Conservation (phyloP, 2,113 vertebrate species). For the Ramphastos sulfuratus region DNA sequence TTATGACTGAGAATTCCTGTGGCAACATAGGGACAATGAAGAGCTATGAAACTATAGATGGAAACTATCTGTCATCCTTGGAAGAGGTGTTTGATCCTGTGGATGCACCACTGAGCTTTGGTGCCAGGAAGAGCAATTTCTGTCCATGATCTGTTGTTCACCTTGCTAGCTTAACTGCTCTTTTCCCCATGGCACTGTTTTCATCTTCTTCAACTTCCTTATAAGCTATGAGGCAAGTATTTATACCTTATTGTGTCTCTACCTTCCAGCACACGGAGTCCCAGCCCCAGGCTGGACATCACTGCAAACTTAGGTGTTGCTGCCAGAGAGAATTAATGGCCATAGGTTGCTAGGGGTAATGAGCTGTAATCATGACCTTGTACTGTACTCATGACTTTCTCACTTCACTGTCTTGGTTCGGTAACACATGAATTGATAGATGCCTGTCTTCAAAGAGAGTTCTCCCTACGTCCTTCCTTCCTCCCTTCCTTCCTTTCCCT, state of each 20-base stretch:
- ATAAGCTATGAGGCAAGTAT: not conserved
- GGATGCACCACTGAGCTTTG: not conserved
- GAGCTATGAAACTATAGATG: not conserved
- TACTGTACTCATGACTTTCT: not conserved
- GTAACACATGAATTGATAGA: not conserved
- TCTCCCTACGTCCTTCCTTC: not conserved
- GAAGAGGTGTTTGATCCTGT: not conserved
- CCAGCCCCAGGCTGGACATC: not conserved
- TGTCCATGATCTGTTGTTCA: not conserved
- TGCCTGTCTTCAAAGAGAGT: not conserved
- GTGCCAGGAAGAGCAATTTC: not conserved
- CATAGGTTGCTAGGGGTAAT: not conserved
- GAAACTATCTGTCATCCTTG: not conserved
- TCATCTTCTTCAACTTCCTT: conserved; percentile 5
- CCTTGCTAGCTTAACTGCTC: not conserved
- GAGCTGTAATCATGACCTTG: not conserved
- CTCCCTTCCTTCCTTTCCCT: not conserved
- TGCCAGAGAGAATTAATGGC: not conserved
- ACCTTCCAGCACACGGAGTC: not conserved
- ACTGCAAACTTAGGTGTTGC: not conserved
- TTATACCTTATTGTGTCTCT: not conserved
- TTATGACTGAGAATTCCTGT: not conserved
- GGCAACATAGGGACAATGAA: not conserved
- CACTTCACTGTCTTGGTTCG: not conserved
- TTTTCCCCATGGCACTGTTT: not conserved